Conservation (phyloP, 2,888 invertebrate genomes). For the Polydrusus pterygomalis region DNA sequence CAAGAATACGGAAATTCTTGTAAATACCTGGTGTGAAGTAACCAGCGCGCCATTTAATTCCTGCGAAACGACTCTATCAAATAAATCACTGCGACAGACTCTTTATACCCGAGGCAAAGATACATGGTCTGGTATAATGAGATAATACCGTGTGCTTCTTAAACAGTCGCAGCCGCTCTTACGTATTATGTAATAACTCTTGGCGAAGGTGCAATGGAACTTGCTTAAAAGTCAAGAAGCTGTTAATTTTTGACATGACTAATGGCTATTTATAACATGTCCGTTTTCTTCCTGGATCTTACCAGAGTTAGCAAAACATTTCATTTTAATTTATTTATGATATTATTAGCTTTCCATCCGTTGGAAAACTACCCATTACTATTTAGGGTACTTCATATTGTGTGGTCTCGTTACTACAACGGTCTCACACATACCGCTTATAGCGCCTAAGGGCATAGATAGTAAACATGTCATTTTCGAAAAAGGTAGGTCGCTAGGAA, state of each 20-base stretch:
- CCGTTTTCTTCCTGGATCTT: slow-evolving; percentile 13
- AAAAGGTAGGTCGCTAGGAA: too few relatives aligned
- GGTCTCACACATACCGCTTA: too few relatives aligned
- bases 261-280: slow-evolving; percentile 23
- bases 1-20: slow-evolving; percentile 23
- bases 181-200: slow-evolving; percentile 29
- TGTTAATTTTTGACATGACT: slow-evolving; percentile 34
- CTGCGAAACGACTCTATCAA: slow-evolving; percentile 18
- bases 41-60: slow-evolving; percentile 20
- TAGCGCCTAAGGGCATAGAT: too few relatives aligned
- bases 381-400: too few relatives aligned
- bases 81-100: slow-evolving; percentile 34
- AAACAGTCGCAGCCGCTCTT: slow-evolving; percentile 5
- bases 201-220: slow-evolving; percentile 30
- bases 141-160: slow-evolving; percentile 38
- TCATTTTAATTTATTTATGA: neutral
- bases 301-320: neutral
- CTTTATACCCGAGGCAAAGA: slow-evolving; percentile 37
- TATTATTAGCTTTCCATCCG: too few relatives aligned
- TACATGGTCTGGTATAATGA: slow-evolving; percentile 34
- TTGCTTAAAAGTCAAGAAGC: slow-evolving; percentile 26
- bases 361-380: too few relatives aligned
- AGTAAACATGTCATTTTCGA: too few relatives aligned
- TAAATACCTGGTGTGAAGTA: slow-evolving; percentile 32
- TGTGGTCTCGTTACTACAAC: too few relatives aligned